Evolutionary conservation across 2,888 invertebrate genomes (phyloP).

Genomic region (Drosophila prolongata): DNA sequence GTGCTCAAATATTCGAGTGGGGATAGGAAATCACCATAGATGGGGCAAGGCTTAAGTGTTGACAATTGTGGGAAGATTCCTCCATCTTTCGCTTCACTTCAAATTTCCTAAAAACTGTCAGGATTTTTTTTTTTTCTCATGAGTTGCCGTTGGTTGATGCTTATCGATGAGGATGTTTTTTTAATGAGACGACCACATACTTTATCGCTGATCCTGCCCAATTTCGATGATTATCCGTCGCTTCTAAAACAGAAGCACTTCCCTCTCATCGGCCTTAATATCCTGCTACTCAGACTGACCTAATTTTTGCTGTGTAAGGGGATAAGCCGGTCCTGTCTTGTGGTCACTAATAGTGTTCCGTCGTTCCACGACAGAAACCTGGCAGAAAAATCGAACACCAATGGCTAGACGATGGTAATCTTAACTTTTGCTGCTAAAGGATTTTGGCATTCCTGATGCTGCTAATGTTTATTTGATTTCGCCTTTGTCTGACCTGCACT

Average conservation of each 20-base stretch:
- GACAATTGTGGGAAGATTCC: conserved; percentile 17
- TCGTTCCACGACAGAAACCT: neutral
- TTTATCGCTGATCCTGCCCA: conserved; percentile 63
- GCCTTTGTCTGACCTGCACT: conserved; percentile 55
- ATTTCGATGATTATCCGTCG: conserved; percentile 71
- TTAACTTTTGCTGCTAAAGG: conserved; percentile 72
- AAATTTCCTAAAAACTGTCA: neutral
- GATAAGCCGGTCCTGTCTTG: conserved; percentile 63
- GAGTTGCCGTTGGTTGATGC: conserved; percentile 48
- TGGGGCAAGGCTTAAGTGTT: conserved; percentile 8
- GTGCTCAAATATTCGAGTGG: conserved; percentile 30
- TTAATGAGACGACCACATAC: conserved; percentile 54
- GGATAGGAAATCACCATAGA: neutral
- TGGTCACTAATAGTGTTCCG: conserved; percentile 62
- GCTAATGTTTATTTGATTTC: conserved; percentile 78
- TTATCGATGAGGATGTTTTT: conserved; percentile 34
- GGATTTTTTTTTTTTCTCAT: conserved; percentile 31
- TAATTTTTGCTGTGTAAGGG: conserved; percentile 58
- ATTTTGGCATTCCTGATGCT: conserved; percentile 47
- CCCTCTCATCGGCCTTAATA: neutral
- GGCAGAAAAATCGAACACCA: conserved; percentile 7
- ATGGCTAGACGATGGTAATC: conserved; percentile 70
- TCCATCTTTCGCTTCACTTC: neutral
- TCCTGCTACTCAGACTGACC: conserved; percentile 57
- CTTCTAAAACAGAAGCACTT: conserved; percentile 61